Evolutionary conservation across 2,797 vertebrate species (phyloP).

Genomic region (Betta splendens): DNA sequence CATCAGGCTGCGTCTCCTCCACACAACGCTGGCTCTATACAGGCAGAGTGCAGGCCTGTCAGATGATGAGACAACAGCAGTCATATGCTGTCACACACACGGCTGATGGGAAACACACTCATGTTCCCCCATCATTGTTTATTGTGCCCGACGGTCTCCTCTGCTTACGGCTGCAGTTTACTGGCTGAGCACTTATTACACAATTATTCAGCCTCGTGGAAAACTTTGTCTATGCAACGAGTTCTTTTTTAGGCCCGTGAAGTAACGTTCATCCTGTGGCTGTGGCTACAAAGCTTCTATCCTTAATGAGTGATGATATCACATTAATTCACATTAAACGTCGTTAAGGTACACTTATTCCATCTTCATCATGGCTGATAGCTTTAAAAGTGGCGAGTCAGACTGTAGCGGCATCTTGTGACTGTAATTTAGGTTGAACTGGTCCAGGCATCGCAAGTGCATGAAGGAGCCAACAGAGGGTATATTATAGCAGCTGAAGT

Average conservation of each 20-base stretch:
- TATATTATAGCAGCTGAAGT: slow-evolving; percentile 56
- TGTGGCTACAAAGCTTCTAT: too few relatives aligned
- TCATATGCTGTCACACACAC: slow-evolving; percentile 69
- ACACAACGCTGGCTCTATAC: slow-evolving; percentile 42
- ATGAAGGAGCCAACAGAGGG: slow-evolving; percentile 55
- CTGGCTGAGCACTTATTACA: slow-evolving; percentile 40
- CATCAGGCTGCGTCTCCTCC: slow-evolving; percentile 13
- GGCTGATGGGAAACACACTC: slow-evolving; percentile 68
- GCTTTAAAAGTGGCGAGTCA: slow-evolving; percentile 16
- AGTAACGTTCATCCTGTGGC: too few relatives aligned
- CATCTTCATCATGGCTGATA: not conserved
- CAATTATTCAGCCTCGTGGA: slow-evolving; percentile 35
- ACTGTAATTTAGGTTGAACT: slow-evolving; percentile 65
- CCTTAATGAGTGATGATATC: too few relatives aligned
- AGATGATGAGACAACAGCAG: slow-evolving; percentile 76
- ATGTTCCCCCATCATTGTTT: slow-evolving; percentile 62
- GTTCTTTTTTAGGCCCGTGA: too few relatives aligned
- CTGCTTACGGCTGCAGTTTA: slow-evolving; percentile 67
- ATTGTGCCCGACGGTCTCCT: slow-evolving; percentile 63
- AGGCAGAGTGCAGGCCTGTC: slow-evolving; percentile 58
- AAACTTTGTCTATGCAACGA: too few relatives aligned
- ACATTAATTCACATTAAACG: too few relatives aligned
- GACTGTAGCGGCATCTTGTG: slow-evolving; percentile 62
- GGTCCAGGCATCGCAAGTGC: slow-evolving; percentile 36
- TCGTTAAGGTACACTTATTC: too few relatives aligned